Conservation (phyloP, 2,113 vertebrate genomes). For the Hippolais icterina region DNA sequence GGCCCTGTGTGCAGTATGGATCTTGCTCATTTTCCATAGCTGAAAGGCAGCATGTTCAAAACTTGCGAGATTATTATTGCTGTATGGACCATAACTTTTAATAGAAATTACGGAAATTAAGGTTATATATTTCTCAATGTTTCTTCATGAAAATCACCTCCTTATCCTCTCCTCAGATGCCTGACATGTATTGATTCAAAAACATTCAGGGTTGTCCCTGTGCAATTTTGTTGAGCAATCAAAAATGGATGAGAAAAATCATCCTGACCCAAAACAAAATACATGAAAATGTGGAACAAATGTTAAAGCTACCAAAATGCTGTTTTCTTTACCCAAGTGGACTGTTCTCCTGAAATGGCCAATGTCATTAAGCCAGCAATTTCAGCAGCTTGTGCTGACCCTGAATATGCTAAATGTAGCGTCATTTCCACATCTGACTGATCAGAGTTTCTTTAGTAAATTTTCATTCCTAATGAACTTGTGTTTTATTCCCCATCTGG, state of each 20-base stretch:
- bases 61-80: neutral
- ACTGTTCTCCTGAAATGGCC: neutral
- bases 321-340: neutral
- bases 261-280: neutral
- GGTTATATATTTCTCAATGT: neutral
- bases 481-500: neutral
- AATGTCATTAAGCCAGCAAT: neutral
- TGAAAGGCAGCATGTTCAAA: neutral
- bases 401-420: neutral
- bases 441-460: neutral
- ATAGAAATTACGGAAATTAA: neutral
- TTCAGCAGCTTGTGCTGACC: neutral
- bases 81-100: neutral
- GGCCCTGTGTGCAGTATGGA: neutral
- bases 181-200: neutral
- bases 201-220: neutral
- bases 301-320: neutral
- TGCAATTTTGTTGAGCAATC: neutral
- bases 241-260: neutral
- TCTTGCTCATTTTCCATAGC: neutral
- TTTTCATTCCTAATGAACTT: neutral
- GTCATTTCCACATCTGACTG: neutral
- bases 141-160: neutral
- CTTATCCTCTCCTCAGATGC: neutral
- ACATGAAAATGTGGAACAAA: neutral